These are phyloP conservation scores for Acheta domesticus DNA, from an alignment of 2,888 invertebrate species.

Conservation along the genomic window DNA sequence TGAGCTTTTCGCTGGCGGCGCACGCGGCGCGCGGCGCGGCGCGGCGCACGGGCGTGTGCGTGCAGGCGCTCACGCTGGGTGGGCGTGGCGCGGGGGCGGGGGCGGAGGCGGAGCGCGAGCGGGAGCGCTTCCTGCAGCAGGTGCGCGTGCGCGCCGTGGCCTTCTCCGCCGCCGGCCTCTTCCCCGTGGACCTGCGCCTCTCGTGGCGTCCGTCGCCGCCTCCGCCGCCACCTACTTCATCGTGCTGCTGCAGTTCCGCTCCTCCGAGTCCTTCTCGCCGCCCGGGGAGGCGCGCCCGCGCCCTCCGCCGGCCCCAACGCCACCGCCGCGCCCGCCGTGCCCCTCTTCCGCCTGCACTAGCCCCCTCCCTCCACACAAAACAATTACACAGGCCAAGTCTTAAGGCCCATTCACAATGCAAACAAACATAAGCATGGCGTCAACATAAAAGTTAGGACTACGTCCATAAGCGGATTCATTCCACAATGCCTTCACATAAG, in stretches of 20 bases:
- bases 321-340: too few relatives aligned
- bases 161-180: background rate
- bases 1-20: background rate
- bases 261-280: background rate
- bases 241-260: constrained; percentile 19
- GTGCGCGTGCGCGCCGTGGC: background rate
- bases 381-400: too few relatives aligned
- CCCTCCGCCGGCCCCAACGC: too few relatives aligned
- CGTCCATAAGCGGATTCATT: too few relatives aligned
- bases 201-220: background rate
- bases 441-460: too few relatives aligned
- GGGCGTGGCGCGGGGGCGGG: background rate
- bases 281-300: too few relatives aligned
- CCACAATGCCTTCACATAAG: too few relatives aligned
- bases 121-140: background rate
- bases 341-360: too few relatives aligned
- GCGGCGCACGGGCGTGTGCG: background rate
- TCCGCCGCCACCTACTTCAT: background rate
- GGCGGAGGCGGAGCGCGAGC: background rate
- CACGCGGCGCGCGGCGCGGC: background rate
- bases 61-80: background rate
- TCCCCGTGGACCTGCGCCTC: background rate
- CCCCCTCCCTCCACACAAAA: too few relatives aligned
- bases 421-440: too few relatives aligned
- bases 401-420: too few relatives aligned